Percentiles rank a stretch among this genome's conserved stretches.
Conservation (phyloP, 2,797 vertebrate species). For the Momotus momota region DNA sequence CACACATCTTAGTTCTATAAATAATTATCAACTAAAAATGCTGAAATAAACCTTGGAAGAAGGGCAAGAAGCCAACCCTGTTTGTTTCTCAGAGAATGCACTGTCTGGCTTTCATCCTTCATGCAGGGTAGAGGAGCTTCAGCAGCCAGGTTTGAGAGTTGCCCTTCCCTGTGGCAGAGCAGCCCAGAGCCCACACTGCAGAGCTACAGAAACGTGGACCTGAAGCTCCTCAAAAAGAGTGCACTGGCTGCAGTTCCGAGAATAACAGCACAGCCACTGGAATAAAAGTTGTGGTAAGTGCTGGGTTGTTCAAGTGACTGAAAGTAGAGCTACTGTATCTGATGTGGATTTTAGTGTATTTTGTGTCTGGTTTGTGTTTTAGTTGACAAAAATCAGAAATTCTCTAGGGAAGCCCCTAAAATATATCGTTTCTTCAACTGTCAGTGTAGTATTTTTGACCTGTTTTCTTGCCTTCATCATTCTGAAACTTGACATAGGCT, state of each 20-base stretch:
- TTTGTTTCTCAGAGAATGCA: neutral
- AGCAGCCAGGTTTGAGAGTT: neutral
- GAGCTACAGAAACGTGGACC: neutral
- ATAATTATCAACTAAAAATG: neutral
- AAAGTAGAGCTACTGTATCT: neutral
- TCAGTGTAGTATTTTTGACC: neutral
- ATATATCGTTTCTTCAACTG: constrained; percentile 25
- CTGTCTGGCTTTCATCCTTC: neutral
- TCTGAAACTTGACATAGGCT: constrained; percentile 23
- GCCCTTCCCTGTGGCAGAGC: neutral
- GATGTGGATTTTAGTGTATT: neutral
- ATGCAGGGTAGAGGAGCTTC: neutral
- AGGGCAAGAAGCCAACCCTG: neutral
- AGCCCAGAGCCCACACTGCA: neutral
- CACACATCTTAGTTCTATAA: neutral
- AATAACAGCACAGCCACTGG: neutral
- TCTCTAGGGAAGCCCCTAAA: constrained; percentile 45
- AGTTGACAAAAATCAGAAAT: constrained; percentile 22
- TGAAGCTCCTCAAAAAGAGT: neutral
- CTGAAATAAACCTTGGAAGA: neutral
- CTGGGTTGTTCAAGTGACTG: neutral
- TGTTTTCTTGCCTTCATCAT: neutral
- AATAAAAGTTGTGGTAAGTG: neutral
- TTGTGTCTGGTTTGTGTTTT: neutral
- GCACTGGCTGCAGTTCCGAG: neutral